A percentile compares a stretch with the other conserved stretches of the same genome.
Conservation (phyloP, 2,888 invertebrate species). For the Hartigia nigra region DNA sequence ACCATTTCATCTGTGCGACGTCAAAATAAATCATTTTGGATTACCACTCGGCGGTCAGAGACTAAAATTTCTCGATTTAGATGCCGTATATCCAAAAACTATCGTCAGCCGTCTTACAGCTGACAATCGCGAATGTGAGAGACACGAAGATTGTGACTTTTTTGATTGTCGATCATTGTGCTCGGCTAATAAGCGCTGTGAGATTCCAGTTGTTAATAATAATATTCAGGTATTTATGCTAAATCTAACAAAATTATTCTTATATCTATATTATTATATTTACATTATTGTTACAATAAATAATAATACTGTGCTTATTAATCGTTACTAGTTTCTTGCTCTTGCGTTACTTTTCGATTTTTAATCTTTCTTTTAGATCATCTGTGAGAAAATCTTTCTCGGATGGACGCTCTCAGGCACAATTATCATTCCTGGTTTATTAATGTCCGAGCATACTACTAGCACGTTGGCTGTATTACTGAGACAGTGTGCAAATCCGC, state of each 20-base stretch:
- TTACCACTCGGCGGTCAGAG: constrained; percentile 67
- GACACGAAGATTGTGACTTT: constrained; percentile 75
- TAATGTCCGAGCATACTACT: constrained; percentile 72
- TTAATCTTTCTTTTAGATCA: constrained; percentile 66
- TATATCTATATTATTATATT: neutral
- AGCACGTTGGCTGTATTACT: constrained; percentile 70
- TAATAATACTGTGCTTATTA: neutral
- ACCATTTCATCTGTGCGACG: constrained; percentile 76
- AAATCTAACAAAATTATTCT: neutral
- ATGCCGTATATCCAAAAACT: constrained; percentile 72
- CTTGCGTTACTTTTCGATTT: neutral
- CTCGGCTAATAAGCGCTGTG: constrained; percentile 69
- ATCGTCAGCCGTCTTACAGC: constrained; percentile 68
- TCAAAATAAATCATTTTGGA: constrained; percentile 77
- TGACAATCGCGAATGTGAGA: constrained; percentile 67
- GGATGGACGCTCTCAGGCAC: constrained; percentile 74
- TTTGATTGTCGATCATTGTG: constrained; percentile 76
- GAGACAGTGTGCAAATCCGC: constrained; percentile 72
- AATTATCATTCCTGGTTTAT: constrained; percentile 72
- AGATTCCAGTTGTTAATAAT: constrained; percentile 71
- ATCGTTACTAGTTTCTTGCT: neutral
- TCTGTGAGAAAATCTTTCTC: constrained; percentile 75
- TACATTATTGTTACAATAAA: neutral
- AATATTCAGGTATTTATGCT: constrained; percentile 67
- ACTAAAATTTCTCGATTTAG: constrained; percentile 74